Conservation (phyloP, 2,113 vertebrate genomes). For the Deroptyus accipitrinus region DNA sequence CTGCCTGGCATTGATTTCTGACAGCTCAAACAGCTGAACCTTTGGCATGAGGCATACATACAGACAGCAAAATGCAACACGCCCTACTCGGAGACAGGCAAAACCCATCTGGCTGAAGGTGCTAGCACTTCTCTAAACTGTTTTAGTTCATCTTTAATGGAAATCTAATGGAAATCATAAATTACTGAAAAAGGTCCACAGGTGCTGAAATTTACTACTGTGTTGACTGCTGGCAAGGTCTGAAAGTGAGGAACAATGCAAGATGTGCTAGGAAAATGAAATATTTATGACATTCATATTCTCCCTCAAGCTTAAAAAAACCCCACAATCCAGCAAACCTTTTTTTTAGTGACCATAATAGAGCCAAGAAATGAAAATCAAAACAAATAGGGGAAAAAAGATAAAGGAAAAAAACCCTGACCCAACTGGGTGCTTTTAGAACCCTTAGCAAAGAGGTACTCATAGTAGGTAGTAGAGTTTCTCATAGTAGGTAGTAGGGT, state of each 20-base stretch:
- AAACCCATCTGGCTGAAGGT: conserved; percentile 44
- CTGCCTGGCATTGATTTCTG: background rate
- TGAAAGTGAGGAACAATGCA: conserved; percentile 71
- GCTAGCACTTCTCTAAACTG: conserved; percentile 61
- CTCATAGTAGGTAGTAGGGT: background rate
- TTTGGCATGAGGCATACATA: background rate
- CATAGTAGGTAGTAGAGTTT: background rate
- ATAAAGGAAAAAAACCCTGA: conserved; percentile 20
- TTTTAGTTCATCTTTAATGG: conserved; percentile 75
- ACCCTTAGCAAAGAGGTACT: conserved; percentile 54
- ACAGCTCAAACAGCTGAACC: background rate
- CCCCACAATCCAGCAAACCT: background rate
- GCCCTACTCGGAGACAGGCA: background rate
- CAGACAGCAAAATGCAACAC: background rate
- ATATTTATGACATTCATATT: conserved; percentile 79
- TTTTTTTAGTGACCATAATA: conserved; percentile 69
- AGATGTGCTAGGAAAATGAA: conserved; percentile 74
- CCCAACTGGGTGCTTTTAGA: conserved; percentile 27
- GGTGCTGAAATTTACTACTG: conserved; percentile 78
- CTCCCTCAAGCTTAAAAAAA: conserved; percentile 66
- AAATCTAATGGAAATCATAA: conserved; percentile 82
- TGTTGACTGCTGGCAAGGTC: conserved; percentile 74
- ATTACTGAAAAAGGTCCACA: conserved; percentile 74
- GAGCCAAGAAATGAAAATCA: conserved; percentile 44
- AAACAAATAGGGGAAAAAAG: background rate